These are phyloP conservation scores for Rhogogaster chlorosoma DNA, from an alignment of 2,888 invertebrate genomes.

Conservation along the genomic window DNA sequence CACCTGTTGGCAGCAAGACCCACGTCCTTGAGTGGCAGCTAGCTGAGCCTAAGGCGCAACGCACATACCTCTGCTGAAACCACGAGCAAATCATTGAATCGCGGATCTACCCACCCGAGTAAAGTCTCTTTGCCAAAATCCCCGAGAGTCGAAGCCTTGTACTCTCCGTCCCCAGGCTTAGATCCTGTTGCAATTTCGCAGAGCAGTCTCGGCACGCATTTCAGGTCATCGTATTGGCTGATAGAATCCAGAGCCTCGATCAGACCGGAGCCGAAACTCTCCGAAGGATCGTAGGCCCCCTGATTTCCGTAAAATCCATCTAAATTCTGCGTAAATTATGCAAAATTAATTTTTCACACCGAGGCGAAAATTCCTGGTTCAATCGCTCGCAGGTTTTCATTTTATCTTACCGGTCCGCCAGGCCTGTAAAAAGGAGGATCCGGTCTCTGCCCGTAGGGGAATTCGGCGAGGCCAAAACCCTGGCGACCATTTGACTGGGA, in stretches of 20 bases:
- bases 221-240: slow-evolving; percentile 86
- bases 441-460: slow-evolving; percentile 11
- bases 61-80: not conserved
- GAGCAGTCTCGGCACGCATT: slow-evolving; percentile 89
- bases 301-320: slow-evolving; percentile 6
- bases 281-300: not conserved
- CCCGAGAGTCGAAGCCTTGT: slow-evolving; percentile 60
- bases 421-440: not conserved
- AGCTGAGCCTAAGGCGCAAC: slow-evolving; percentile 12
- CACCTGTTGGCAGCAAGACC: slow-evolving; percentile 26
- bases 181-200: slow-evolving; percentile 85
- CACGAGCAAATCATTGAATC: not conserved
- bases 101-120: slow-evolving; percentile 80
- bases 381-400: not conserved
- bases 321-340: not conserved
- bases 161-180: slow-evolving; percentile 66
- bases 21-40: slow-evolving; percentile 33
- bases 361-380: not conserved
- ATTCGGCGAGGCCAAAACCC: slow-evolving; percentile 7
- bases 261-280: slow-evolving; percentile 61
- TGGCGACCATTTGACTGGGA: not conserved
- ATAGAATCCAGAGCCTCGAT: slow-evolving; percentile 81
- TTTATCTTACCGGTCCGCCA: slow-evolving; percentile 28
- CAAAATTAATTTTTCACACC: not conserved
- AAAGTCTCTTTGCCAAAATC: slow-evolving; percentile 77